These are phyloP conservation scores for Megastigmus dorsalis DNA, from an alignment of 2,888 invertebrate genomes.

Conservation along the genomic window DNA sequence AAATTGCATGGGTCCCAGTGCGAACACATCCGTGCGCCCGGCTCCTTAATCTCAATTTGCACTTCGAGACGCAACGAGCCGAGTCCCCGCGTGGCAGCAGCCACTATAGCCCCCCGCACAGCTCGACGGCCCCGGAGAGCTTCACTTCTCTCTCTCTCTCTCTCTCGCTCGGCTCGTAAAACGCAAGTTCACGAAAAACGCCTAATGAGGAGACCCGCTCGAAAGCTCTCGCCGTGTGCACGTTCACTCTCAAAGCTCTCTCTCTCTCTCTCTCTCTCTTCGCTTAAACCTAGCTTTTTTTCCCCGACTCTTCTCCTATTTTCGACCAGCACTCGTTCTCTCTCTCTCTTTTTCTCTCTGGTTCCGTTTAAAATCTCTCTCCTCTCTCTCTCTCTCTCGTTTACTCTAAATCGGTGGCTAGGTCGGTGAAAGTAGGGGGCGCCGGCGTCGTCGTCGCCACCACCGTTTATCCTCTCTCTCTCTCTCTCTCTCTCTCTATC, in stretches of 20 bases:
- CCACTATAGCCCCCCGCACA: too few species aligned
- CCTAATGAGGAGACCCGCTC: slow-evolving; percentile 28
- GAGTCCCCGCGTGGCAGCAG: slow-evolving; percentile 8
- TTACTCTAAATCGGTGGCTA: background rate
- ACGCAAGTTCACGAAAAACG: slow-evolving; percentile 18
- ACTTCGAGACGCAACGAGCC: slow-evolving; percentile 4
- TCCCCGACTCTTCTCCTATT: background rate
- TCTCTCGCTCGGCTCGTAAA: slow-evolving; percentile 11
- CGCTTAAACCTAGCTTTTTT: slow-evolving; percentile 4
- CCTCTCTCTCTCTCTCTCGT: slow-evolving; percentile 5
- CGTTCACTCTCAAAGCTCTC: slow-evolving; percentile 29
- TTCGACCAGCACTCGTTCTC: background rate
- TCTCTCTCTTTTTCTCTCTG: background rate
- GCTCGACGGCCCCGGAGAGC: too few species aligned
- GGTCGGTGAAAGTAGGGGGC: background rate
- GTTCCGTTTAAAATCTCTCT: slow-evolving; percentile 44
- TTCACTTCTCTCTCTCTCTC: too few species aligned
- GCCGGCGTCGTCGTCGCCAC: background rate
- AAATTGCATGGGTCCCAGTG: background rate
- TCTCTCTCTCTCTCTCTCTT: too few species aligned
- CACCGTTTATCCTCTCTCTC: background rate
- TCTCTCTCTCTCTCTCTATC: too few species aligned
- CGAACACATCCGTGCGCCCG: too few species aligned
- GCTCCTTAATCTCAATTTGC: background rate
- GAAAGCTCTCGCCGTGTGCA: slow-evolving; percentile 50